Evolutionary conservation across 2,888 invertebrate genomes (phyloP), one percentile per base, ranked within the genome.

Genomic region (Leucophora obtusa): DNA sequence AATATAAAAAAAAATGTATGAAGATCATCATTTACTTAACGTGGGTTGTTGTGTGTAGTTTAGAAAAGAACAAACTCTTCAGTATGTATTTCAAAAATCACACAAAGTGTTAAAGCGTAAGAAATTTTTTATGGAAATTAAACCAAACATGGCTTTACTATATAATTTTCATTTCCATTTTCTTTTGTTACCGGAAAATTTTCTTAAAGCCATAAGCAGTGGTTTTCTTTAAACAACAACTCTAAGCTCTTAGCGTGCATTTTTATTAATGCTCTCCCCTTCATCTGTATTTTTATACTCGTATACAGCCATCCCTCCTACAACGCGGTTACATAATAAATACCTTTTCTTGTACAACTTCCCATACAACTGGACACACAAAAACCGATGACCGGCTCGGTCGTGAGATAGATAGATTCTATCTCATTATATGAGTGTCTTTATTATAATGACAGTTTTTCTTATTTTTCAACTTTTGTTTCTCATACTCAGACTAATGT

Each of bases 101-200:
- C 1, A 15, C 51, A n/a, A 14, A 53, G 60, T 68, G 54, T 51
- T 76, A 21, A 51, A 58, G 43, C 58, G 17, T 58, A 68, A 59
- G 65, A 76, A 65, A 72, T 62, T 68, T 17, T 35, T 71, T 71
- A 71, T 73, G 69, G 69, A 69, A 79, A 74, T 74, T 69, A 50
- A 73, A 65, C 38, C 66, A 47, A 47, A 51, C 24, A 68, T 62
- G 66, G n/a, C 17, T 50, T 70, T 58, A 59, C 56, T 69, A 33
- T 24, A 54, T 24, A 53, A 24, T 63, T 53, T 65, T 65, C 28
- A 72, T 71, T 60, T 66, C 65, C 59, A 53, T 71, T 59, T 73
- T 70, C 28, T 28, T 6, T 60, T 38, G 38, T 58, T 73, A 81
- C 65, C 80, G 77, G 73, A 81, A 81, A 81, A 77, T 70, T 73